phyloP scores from a whole-genome alignment of 2,888 invertebrate genomes.

The Coronaproctus castanopsis region DNA sequence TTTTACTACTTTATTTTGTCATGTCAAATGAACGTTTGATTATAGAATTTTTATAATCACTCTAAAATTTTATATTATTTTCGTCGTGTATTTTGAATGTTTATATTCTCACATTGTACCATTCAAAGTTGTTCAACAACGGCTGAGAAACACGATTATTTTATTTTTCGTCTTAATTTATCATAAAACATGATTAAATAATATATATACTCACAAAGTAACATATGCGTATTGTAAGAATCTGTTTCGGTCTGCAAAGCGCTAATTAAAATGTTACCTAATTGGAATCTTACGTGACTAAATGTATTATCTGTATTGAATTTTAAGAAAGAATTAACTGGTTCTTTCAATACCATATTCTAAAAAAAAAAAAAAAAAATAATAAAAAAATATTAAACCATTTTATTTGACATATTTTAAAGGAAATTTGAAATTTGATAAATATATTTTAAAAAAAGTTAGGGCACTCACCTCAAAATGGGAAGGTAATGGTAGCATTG shows the following conservation, averaged over 20 bases:
- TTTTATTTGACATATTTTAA: slow-evolving; percentile 15
- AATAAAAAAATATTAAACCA: slow-evolving; percentile 20
- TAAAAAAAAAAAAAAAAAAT: not conserved
- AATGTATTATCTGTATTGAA: slow-evolving; percentile 31
- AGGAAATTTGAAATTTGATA: too few relatives aligned
- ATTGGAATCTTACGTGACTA: slow-evolving; percentile 46
- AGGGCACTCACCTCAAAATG: slow-evolving; percentile 59
- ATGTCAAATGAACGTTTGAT: too few relatives aligned
- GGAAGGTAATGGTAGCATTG: slow-evolving; percentile 76
- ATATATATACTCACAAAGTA: slow-evolving; percentile 42
- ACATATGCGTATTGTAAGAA: slow-evolving; percentile 68
- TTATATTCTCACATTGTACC: too few relatives aligned
- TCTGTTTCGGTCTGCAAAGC: slow-evolving; percentile 68
- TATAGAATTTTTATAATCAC: too few relatives aligned
- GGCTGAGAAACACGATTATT: too few relatives aligned
- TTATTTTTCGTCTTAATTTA: too few relatives aligned
- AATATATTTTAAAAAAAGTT: too few relatives aligned
- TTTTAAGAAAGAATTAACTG: not conserved
- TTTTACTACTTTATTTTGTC: too few relatives aligned
- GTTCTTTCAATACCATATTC: not conserved
- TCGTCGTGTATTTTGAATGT: too few relatives aligned
- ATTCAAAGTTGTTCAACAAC: too few relatives aligned
- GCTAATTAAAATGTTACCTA: slow-evolving; percentile 61
- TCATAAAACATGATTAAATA: too few relatives aligned
- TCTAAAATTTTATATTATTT: too few relatives aligned